A percentile compares a stretch with the other conserved stretches of the same genome.
Conservation (phyloP, 2,888 invertebrate genomes). For the Sthenelais limicola region DNA sequence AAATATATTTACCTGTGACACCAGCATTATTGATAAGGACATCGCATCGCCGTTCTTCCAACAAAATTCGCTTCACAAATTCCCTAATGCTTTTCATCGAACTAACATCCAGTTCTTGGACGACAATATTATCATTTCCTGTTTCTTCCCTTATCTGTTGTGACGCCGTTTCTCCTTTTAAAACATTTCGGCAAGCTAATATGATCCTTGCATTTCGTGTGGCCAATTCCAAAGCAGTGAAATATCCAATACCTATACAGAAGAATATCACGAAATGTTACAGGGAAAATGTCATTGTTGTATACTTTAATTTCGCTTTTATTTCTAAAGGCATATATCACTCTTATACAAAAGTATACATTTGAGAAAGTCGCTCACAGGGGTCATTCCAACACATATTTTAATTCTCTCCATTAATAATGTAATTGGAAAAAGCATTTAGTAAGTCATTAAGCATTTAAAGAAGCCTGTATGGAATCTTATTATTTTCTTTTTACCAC, state of each 20-base stretch:
- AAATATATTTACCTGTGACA: slow-evolving; percentile 39
- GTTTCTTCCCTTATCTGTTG: slow-evolving; percentile 47
- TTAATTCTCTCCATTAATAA: too few relatives aligned
- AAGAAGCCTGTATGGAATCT: too few relatives aligned
- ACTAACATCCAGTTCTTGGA: slow-evolving; percentile 49
- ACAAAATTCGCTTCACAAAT: slow-evolving; percentile 50
- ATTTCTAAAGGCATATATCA: too few relatives aligned
- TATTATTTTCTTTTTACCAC: too few relatives aligned
- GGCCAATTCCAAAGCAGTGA: slow-evolving; percentile 57
- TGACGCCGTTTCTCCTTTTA: slow-evolving; percentile 50
- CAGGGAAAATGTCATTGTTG: too few relatives aligned
- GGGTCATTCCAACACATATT: too few relatives aligned
- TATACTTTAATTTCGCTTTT: too few relatives aligned
- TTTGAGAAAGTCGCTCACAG: too few relatives aligned
- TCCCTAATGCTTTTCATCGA: slow-evolving; percentile 46
- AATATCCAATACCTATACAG: slow-evolving; percentile 58
- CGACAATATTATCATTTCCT: slow-evolving; percentile 46
- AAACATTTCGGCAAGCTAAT: slow-evolving; percentile 56
- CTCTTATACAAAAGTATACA: too few relatives aligned
- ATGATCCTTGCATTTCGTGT: slow-evolving; percentile 54
- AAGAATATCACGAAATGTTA: too few relatives aligned
- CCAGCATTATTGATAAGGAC: slow-evolving; percentile 57
- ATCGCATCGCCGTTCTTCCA: slow-evolving; percentile 52
- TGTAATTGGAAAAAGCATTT: too few relatives aligned
- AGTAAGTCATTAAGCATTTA: too few relatives aligned